Evolutionary conservation across 1,140 invertebrate genomes (phyloP).

Genomic region (Saccostrea echinata): DNA sequence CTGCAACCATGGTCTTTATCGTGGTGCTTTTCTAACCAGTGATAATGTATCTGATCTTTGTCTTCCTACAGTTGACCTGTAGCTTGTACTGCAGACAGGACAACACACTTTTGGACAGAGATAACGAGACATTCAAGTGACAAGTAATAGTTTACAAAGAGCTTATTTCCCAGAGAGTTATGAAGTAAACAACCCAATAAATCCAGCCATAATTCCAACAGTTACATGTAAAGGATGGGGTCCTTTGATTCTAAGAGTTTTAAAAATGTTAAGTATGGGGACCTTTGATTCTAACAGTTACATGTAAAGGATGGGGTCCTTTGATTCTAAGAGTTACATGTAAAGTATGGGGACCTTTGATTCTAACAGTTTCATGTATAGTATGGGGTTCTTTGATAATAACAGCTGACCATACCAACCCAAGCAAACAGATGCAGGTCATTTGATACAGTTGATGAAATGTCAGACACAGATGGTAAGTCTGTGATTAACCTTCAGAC

Average conservation of each 20-base stretch:
- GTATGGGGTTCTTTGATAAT: background rate
- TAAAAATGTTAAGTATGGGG: no score
- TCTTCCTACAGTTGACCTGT: no score
- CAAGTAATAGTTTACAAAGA: background rate
- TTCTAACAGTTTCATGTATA: background rate
- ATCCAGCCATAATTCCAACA: background rate
- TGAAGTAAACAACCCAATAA: background rate
- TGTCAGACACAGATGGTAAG: background rate
- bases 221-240: background rate
- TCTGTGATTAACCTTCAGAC: background rate
- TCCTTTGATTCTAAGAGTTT: no score
- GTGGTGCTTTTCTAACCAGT: no score
- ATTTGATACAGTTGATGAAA: slow-evolving; percentile 29
- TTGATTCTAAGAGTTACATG: no score
- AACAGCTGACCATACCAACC: background rate
- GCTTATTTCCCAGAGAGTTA: background rate
- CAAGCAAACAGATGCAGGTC: background rate
- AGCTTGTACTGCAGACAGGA: no score
- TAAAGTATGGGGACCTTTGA: background rate
- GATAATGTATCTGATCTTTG: no score
- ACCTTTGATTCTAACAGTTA: background rate
- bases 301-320: background rate
- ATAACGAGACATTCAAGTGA: no score
- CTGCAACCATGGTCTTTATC: no score
- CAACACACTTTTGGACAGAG: no score